Base-by-base conservation (phyloP, 2,888 invertebrate species). In the Heteromurus nitidus region DNA sequence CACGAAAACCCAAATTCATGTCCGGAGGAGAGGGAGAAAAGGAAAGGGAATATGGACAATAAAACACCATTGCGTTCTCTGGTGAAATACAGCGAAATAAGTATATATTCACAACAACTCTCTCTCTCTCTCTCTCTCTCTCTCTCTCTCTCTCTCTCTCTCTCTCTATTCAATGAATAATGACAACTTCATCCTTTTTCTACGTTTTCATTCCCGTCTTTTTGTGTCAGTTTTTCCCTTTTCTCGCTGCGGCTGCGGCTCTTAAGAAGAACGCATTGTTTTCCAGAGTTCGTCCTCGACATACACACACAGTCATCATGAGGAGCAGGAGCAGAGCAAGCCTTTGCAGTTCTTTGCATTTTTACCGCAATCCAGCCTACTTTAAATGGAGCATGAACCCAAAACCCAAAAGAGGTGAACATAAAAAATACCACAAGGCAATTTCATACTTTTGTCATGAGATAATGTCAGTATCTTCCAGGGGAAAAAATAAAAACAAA, bases 101-200 rank as follows among this genome's bases (percentile, higher is more conserved):
- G 20, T 50, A 50, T n/a, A n/a, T n/a, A n/a, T n/a, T 50, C 9
- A 24, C 26, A 75, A 75, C 69, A 75, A 75, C 69, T 70, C 72
- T 65, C 50, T 73, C n/a, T n/a, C n/a, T n/a, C n/a, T n/a, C n/a
- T n/a, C n/a, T n/a, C n/a, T n/a, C n/a, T n/a, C n/a, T n/a, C n/a
- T n/a, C n/a, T n/a, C n/a, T n/a, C n/a, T n/a, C n/a, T n/a, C n/a
- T n/a, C n/a, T n/a, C n/a, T n/a, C n/a, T n/a, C n/a, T n/a, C n/a
- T n/a, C n/a, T n/a, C n/a, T n/a, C n/a, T n/a, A n/a, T n/a, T 72
- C 72, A 65, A 73, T 80, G 80, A 80, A 73, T 80, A 73, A 80
- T 80, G 80, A 80, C 80, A 80, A 68, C 67, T 80, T 80, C 68
- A 74, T 80, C 73, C 68, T 74, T 65, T 67, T 73, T 26, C 36